Evolutionary conservation across 2,797 vertebrate genomes (phyloP), one percentile per base, ranked within the genome.

Genomic region (Gadopsis bispinosus): DNA sequence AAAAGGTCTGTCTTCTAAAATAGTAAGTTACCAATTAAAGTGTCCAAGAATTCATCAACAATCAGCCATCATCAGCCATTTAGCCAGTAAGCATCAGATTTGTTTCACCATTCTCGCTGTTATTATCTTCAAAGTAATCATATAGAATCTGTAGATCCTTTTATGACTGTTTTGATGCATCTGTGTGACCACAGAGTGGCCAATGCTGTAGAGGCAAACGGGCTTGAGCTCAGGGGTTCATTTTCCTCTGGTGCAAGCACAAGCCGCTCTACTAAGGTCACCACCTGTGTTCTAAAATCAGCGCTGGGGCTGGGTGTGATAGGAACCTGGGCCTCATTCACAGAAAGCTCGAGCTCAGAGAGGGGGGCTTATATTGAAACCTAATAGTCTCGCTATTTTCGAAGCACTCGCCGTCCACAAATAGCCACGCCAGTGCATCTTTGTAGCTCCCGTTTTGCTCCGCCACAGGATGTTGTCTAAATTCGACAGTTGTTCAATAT

Each of bases 271-370:
- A 81, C 92, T 94, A 94, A 96, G 95, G 95, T 95, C 95, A 96
- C 94, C 95, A 96, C 95, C 95, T 96, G 95, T 95, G 95, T 92
- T 96, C 94, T 96, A 95, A 96, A 95, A 95, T 90, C 89, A 94
- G 94, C 89, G 45, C 69, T 11, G 77, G 91, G 92, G 90, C 81
- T 90, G 91, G 91, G 88, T 90, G 94, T 88, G 93, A 93, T 91
- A 93, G 92, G 95, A 95, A 94, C 94, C 92, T 82, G 67, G 91
- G 89, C 93, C 93, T 94, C 93, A 93, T 95, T 95, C 95, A 95
- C 94, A 96, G 95, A 95, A 94, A 95, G 93, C 93, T 92, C 80
- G 50, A 90, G 93, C 93, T 95, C 93, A 89, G 92, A 90, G 92
- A 78, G 89, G 80, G 84, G 90, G 91, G 93, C 93, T 95, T 95